Evolutionary conservation across 1,140 invertebrate species (phyloP), one percentile per base, ranked within the genome.

Genomic region (Drosophila persimilis): DNA sequence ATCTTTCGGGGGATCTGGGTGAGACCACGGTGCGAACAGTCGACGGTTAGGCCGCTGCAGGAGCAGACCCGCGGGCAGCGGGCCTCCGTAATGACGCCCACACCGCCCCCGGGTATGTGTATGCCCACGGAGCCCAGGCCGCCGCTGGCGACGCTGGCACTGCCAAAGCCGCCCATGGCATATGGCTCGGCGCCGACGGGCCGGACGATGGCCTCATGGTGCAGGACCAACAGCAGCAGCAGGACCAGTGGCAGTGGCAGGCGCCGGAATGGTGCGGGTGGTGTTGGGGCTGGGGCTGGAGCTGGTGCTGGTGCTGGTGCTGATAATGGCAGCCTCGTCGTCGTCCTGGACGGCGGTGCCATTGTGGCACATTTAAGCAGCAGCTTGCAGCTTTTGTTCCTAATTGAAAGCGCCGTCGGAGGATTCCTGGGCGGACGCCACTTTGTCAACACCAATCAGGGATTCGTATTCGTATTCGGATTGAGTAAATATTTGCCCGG

Each of bases 11-110:
- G 96, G 26, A 97, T 95, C 86, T 95, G 94, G n/a, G 94, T 94
- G 41, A 98, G 93, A 48, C 94, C 95, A 22, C 96, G 93, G 88
- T 96, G 95, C 44, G 96, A 95, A 91, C 97, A 98, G 90, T 97
- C 95, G 26, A 97, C 94, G 48, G 95, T 95, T 52, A 95, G 93
- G 57, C 95, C 95, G 58, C 94, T 93, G 91, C 97, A 98, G 74
- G 94, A 93, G 92, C 97, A 97, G 15, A 95, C 94, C 92, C 94
- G 94, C 6, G 97, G 96, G 92, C 97, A 98, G 45, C 90, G 76
- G 6, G 90, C 80, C 56, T 91, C 90, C 11, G 81, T 90, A 24
- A 91, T 89, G 50, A 89, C 77, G 29, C 90, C 90, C 15, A 89
- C 72, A 15, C 85, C 77, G 26, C 86, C 86, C 48, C 90, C 90